Percentiles rank a stretch among this genome's conserved stretches.
phyloP scores from a whole-genome alignment of 2,888 invertebrate genomes.

The Tanypteryx hageni region DNA sequence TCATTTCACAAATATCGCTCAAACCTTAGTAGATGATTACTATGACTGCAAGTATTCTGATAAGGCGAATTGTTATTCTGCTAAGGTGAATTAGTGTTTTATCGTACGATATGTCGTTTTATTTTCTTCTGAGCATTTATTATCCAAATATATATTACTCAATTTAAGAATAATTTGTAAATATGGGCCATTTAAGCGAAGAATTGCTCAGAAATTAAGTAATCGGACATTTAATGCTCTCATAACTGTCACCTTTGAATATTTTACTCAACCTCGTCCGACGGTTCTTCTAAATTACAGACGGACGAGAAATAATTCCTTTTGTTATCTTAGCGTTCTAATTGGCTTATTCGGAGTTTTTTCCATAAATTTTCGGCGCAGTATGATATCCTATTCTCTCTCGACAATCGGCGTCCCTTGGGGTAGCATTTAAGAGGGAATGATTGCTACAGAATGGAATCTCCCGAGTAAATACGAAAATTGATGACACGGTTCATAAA shows the following conservation, averaged over 20 bases:
- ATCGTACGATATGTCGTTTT: too few species aligned
- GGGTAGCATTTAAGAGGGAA: not conserved
- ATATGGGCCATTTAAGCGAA: too few species aligned
- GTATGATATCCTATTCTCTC: not conserved
- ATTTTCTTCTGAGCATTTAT: too few species aligned
- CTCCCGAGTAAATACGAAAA: conserved; percentile 24
- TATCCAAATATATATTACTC: too few species aligned
- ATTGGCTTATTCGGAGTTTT: not conserved
- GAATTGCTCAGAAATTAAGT: too few species aligned
- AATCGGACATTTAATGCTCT: not conserved
- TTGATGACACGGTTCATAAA: conserved; percentile 19
- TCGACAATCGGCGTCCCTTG: not conserved
- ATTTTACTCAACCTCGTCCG: not conserved
- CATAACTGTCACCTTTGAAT: not conserved
- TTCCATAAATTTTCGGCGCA: not conserved
- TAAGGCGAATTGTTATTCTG: too few species aligned
- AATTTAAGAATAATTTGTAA: too few species aligned
- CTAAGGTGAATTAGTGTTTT: too few species aligned
- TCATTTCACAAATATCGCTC: too few species aligned
- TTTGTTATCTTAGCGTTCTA: not conserved
- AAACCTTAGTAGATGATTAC: too few species aligned
- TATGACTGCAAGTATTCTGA: too few species aligned
- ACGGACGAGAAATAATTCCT: too few species aligned
- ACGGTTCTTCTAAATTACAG: not conserved
- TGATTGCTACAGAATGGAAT: conserved; percentile 13